phyloP scores from a whole-genome alignment of 1,140 invertebrate species.

The Temnothorax longispinosus region DNA sequence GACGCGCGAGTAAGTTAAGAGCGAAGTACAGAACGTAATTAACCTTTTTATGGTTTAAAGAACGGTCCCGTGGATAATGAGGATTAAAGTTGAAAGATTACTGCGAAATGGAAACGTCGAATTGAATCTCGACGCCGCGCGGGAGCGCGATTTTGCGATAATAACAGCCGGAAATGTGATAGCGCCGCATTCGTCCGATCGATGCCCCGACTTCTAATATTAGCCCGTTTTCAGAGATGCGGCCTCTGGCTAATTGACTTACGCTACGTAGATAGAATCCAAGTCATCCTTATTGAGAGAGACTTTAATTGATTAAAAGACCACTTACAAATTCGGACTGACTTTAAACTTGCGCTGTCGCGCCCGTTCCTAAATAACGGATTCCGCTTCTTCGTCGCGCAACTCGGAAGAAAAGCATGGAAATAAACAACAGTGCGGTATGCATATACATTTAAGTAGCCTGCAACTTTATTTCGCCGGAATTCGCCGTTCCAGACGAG shows the following conservation, averaged over 20 bases:
- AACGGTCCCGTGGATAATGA: slow-evolving; percentile 42
- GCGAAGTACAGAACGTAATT: slow-evolving; percentile 54
- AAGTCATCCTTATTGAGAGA: neutral
- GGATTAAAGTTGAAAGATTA: slow-evolving; percentile 54
- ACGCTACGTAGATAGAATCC: neutral
- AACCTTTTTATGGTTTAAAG: slow-evolving; percentile 50
- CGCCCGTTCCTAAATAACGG: neutral
- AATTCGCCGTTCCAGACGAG: neutral
- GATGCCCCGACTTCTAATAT: neutral
- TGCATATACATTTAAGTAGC: slow-evolving; percentile 20
- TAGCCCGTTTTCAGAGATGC: neutral
- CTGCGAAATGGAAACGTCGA: slow-evolving; percentile 27
- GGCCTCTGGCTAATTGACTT: slow-evolving; percentile 10
- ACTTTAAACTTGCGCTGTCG: neutral
- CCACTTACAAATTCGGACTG: neutral
- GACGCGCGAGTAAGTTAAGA: slow-evolving; percentile 47
- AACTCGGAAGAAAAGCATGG: neutral
- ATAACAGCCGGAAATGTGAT: slow-evolving; percentile 17
- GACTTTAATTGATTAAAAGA: neutral
- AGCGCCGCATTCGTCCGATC: neutral
- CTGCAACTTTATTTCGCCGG: neutral
- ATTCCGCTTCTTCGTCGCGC: neutral
- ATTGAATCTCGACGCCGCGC: slow-evolving; percentile 33
- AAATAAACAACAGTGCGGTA: slow-evolving; percentile 48
- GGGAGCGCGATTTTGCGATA: neutral